Conservation (phyloP, 2,113 vertebrate species). For the Corvus moneduloides region DNA sequence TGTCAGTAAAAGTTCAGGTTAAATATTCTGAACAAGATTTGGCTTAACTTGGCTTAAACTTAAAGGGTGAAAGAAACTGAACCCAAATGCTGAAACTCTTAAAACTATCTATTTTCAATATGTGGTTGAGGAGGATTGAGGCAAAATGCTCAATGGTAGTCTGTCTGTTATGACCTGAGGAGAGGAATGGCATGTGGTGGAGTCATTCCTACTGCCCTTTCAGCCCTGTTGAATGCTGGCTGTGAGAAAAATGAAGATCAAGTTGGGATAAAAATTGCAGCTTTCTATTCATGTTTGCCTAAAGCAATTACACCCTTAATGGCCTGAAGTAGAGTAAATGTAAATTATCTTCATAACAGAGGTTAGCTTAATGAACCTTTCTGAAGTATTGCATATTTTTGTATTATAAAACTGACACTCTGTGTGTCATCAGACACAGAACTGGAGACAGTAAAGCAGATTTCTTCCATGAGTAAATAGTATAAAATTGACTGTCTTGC, state of each 20-base stretch:
- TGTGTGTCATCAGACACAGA: conserved; percentile 20
- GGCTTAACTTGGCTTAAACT: neutral
- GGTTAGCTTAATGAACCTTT: conserved; percentile 47
- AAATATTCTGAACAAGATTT: neutral
- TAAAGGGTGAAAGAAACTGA: neutral
- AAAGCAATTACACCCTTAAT: neutral
- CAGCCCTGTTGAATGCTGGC: neutral
- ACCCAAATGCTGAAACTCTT: neutral
- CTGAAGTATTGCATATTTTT: conserved; percentile 32
- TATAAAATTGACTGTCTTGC: conserved; percentile 9
- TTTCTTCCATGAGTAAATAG: conserved; percentile 10
- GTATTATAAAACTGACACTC: neutral
- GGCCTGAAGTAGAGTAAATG: conserved; percentile 23
- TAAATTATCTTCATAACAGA: conserved; percentile 25
- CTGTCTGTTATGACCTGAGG: neutral
- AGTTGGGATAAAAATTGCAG: neutral
- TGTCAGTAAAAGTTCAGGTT: neutral
- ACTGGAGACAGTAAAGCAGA: neutral
- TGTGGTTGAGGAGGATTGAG: neutral
- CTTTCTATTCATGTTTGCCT: conserved; percentile 13
- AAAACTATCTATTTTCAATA: neutral
- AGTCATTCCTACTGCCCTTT: neutral
- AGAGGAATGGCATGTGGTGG: neutral
- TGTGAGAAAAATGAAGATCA: conserved; percentile 32
- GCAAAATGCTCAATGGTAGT: neutral